Evolutionary conservation across 2,888 invertebrate species (phyloP).

Genomic region (Cataglyphis albicans): DNA sequence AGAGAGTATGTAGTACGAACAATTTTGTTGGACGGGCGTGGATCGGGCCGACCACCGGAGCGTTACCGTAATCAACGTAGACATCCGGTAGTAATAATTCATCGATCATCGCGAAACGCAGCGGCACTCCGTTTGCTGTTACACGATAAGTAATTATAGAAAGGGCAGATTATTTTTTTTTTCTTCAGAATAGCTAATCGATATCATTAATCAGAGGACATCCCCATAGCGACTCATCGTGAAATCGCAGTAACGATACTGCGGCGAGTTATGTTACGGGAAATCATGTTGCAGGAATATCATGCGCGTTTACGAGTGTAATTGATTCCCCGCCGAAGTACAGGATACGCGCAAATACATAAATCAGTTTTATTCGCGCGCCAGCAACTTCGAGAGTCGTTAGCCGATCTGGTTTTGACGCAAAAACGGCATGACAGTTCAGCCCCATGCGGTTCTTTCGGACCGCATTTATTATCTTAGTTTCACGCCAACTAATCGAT

Average conservation of each 20-base stretch:
- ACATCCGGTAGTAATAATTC: constrained; percentile 61
- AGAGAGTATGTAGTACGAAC: constrained; percentile 59
- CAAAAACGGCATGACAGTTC: constrained; percentile 42
- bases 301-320: constrained; percentile 26
- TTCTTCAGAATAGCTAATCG: constrained; percentile 4
- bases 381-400: constrained; percentile 26
- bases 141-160: not conserved
- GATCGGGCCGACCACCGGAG: constrained; percentile 66
- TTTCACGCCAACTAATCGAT: constrained; percentile 32
- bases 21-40: constrained; percentile 65
- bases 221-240: constrained; percentile 21
- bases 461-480: constrained; percentile 37
- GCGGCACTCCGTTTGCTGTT: constrained; percentile 4
- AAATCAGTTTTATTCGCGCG: constrained; percentile 37
- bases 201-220: constrained; percentile 44
- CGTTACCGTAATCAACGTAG: constrained; percentile 66
- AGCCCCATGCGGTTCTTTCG: constrained; percentile 7
- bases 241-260: constrained; percentile 3
- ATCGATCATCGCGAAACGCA: constrained; percentile 47
- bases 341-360: constrained; percentile 35
- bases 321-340: constrained; percentile 39
- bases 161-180: constrained; percentile 8
- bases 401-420: constrained; percentile 27
- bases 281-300: constrained; percentile 39
- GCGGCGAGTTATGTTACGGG: constrained; percentile 19